A percentile compares a stretch with the other conserved stretches of the same genome.
These are phyloP conservation scores for Pomatostomus ruficeps DNA, from an alignment of 2,113 vertebrate genomes.

Conservation along the genomic window DNA sequence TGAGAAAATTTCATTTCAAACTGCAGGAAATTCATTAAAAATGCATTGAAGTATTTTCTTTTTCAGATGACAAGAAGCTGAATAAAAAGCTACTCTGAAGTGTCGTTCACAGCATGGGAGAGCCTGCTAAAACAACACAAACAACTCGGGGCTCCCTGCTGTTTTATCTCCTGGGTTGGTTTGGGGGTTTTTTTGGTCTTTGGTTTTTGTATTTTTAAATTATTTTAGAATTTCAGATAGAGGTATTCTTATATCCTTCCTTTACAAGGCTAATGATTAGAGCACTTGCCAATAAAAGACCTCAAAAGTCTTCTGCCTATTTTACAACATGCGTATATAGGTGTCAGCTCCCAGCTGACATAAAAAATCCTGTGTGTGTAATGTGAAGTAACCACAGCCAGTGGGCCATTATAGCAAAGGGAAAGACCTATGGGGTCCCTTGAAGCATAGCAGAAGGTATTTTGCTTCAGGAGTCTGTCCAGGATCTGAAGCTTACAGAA, in stretches of 20 bases:
- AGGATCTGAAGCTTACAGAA: neutral
- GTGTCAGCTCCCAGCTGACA: neutral
- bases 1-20: neutral
- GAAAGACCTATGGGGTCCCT: neutral
- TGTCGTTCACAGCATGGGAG: neutral
- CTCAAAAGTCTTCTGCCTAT: neutral
- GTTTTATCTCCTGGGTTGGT: neutral
- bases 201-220: neutral
- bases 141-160: rapidly evolving
- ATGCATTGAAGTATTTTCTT: constrained; percentile 22
- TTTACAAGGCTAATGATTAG: neutral
- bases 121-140: neutral
- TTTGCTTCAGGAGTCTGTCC: neutral
- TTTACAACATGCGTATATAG: neutral
- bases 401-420: neutral
- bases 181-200: neutral
- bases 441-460: neutral
- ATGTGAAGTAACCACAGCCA: neutral
- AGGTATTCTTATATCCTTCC: neutral
- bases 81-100: neutral
- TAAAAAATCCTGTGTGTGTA: neutral
- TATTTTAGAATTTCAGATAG: neutral
- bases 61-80: constrained; percentile 19
- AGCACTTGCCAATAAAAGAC: neutral
- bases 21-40: constrained; percentile 5